These are phyloP conservation scores for Helicorthomorpha holstii DNA, from an alignment of 1,140 invertebrate species.

Conservation along the genomic window DNA sequence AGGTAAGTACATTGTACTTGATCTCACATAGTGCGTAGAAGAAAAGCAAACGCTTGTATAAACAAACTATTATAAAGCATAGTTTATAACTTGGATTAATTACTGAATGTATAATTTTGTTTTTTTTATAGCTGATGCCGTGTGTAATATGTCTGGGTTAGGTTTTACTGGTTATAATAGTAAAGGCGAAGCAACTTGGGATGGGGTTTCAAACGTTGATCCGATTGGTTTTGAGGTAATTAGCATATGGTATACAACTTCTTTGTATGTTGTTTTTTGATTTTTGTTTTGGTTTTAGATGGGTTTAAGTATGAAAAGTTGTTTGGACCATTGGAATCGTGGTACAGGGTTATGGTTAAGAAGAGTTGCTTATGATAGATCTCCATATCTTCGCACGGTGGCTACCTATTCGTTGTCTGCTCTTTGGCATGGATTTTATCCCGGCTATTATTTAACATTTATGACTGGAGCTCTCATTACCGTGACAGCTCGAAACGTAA, in stretches of 20 bases:
- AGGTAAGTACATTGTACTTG: too few relatives aligned
- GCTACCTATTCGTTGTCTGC: conserved; percentile 76
- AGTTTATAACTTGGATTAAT: neutral
- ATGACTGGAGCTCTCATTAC: conserved; percentile 72
- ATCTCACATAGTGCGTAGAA: too few relatives aligned
- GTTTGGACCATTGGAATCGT: conserved; percentile 79
- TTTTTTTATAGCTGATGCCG: conserved; percentile 59
- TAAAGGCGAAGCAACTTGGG: conserved; percentile 54
- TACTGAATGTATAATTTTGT: neutral
- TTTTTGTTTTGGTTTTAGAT: conserved; percentile 31
- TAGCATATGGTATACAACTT: too few relatives aligned
- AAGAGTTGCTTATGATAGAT: conserved; percentile 67
- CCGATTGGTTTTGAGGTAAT: conserved; percentile 76
- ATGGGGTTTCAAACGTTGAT: conserved; percentile 78
- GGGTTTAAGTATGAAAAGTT: conserved; percentile 55
- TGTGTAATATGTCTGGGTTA: conserved; percentile 84
- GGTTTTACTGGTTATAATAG: conserved; percentile 70
- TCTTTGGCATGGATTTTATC: conserved; percentile 94
- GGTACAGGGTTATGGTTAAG: conserved; percentile 81
- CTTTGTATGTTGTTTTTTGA: conserved; percentile 4
- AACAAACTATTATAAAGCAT: too few relatives aligned
- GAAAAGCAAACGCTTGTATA: too few relatives aligned
- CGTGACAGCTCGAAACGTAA: conserved; percentile 56
- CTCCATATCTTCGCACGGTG: conserved; percentile 23
- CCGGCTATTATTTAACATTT: conserved; percentile 94